Evolutionary conservation across 2,113 vertebrate genomes (phyloP).

Genomic region (Oreamnos americanus): DNA sequence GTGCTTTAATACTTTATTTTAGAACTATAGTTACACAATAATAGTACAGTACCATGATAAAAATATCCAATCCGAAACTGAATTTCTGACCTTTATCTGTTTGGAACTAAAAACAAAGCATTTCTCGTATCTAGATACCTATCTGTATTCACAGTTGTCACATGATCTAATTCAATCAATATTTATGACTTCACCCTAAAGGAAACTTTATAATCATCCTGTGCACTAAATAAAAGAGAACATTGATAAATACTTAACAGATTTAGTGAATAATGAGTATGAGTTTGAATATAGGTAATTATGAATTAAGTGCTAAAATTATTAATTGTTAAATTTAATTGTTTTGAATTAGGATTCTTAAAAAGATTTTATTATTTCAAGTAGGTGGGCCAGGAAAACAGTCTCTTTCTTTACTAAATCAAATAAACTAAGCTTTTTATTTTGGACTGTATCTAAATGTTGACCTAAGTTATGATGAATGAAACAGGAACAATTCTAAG

Average conservation of each 20-base stretch:
- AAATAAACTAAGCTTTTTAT: neutral
- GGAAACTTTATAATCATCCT: neutral
- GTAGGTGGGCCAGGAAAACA: neutral
- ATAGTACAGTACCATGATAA: neutral
- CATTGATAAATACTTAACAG: neutral
- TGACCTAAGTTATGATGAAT: neutral
- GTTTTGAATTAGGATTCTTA: neutral
- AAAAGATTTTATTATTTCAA: neutral
- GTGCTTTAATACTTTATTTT: neutral
- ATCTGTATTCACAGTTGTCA: neutral
- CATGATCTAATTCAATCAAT: neutral
- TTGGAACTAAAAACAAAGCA: neutral
- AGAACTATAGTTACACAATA: neutral
- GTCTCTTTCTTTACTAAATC: neutral
- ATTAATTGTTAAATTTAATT: neutral
- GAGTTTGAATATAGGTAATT: neutral
- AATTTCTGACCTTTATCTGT: neutral
- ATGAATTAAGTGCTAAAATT: neutral
- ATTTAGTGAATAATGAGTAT: neutral
- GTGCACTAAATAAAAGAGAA: neutral
- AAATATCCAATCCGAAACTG: neutral
- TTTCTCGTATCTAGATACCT: neutral
- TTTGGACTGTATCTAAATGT: neutral
- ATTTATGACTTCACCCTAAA: neutral
- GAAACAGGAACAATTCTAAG: neutral